Base-by-base conservation (phyloP, 2,888 invertebrate genomes). In the Synergus gifuensis region DNA sequence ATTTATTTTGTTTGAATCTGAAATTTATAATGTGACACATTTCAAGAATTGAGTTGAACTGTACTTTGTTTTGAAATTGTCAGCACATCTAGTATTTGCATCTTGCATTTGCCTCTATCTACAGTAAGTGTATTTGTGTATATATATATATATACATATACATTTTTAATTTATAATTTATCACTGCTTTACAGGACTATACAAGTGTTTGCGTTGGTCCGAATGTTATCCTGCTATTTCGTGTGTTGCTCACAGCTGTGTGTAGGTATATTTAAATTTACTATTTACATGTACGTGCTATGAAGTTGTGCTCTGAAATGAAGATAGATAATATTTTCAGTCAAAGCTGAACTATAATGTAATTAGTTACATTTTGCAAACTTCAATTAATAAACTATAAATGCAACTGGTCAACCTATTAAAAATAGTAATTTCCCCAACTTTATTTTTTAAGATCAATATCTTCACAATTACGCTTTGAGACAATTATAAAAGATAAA, bases 31-130 rank as follows among this genome's bases (percentile, higher is more conserved):
- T 46, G 8, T 22, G 14, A 22, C 12, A 62, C 28, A 62, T 28
- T 46, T 67, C 2, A 22, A 44, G 8, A 42, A 22, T 44, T 22
- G 14, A 67, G 46, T 67, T 67, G 12, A 46, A 46, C 14, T 66
- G 18, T 18, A 66, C 42, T 66, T 44, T 67, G 46, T 46, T 67
- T 67, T 46, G 16, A 46, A 67, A 46, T 11, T 67, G 18, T 66
- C 44, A 11, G 67, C 46, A 67, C 46, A 67, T 18, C 67, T 67
- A 44, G 16, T 63, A 80, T 76, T 79, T 44, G 76, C 60, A 63
- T 36, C 36, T 36, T 36, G 46, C 46, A 78, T 77, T 81, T 66
- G 62, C 67, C 54, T 76, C 76, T 76, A 67, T 76, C 44, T 78
- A 76, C 49, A 73, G 40, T 42, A 28, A 44, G 14, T 67, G 22